Percentiles rank a stretch among this genome's conserved stretches.
Evolutionary conservation across 1,140 invertebrate genomes (phyloP).

Genomic region (Arctopsyche grandis): DNA sequence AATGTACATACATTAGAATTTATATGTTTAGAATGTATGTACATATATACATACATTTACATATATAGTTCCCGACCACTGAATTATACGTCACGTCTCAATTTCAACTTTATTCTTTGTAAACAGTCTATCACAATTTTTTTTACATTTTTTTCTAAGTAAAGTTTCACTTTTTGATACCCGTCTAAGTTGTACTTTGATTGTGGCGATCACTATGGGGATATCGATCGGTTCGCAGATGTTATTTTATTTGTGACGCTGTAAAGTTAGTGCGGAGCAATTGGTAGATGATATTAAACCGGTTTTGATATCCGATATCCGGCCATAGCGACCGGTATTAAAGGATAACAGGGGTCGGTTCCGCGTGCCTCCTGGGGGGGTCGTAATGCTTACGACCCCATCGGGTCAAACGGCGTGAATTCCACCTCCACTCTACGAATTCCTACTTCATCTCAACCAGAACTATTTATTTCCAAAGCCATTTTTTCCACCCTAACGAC

Average conservation of each 20-base stretch:
- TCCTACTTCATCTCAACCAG: neutral
- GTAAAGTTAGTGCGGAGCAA: conserved; percentile 17
- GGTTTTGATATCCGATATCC: conserved; percentile 13
- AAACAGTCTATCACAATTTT: too few relatives aligned
- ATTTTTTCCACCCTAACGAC: too few relatives aligned
- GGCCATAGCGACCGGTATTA: conserved; percentile 20
- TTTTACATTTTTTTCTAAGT: too few relatives aligned
- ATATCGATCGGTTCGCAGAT: neutral
- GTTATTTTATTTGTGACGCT: neutral
- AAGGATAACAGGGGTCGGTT: conserved; percentile 28
- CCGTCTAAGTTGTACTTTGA: too few relatives aligned
- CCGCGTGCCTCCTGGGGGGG: neutral
- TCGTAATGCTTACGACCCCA: conserved; percentile 11
- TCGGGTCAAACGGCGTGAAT: conserved; percentile 6
- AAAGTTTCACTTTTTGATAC: too few relatives aligned
- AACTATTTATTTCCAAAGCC: conserved; percentile 3
- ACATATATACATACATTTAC: too few relatives aligned
- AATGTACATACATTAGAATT: too few relatives aligned
- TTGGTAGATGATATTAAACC: conserved; percentile 22
- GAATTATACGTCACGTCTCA: too few relatives aligned
- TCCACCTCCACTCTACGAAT: neutral
- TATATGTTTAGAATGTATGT: too few relatives aligned
- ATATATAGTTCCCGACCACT: too few relatives aligned
- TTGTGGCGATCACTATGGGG: too few relatives aligned
- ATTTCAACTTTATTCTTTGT: too few relatives aligned